Base-by-base conservation (phyloP, 2,888 invertebrate species). In the Lottia scabra region DNA sequence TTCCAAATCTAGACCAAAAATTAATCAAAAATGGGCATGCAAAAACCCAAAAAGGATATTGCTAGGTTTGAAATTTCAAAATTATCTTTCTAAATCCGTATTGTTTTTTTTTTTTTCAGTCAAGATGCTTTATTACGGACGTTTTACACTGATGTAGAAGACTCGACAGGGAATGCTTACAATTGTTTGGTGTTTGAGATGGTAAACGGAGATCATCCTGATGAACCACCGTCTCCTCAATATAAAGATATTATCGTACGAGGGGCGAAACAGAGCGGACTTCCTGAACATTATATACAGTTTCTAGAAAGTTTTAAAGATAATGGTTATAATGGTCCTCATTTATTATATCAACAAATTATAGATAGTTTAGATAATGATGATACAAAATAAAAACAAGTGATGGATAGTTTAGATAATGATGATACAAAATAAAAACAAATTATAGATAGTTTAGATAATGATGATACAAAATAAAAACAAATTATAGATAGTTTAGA, bases 281-380 rank as follows among this genome's bases (percentile, higher is more conserved):
- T 98, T 48, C 96, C 97, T 0, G 86, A 89, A 6, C 91, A 92
- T 63, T 98, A 98, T 85, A 91, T 95, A 16, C 85, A 92, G 16
- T 91, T 91, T 81, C 90, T 98, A 75, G 91, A 92, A 85, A 90
- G 88, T 38, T 91, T 97, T 67, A 92, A 93, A 69, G 92, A 96
- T 87, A 97, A 97, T 89, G 94, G 93, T 80, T 92, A 92, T 89
- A 89, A 87, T 67, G 94, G 91, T 23, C 56, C 56, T 23, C 56
- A 56, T 56, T 10, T 23, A 12, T 19, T 56, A 5, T 56, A 56
- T 13, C 23, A 19, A 56, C 56, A 56, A 13, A 23, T 56, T 23
- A 10, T 56, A 12, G 56, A 23, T 2, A 56, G 13, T 13, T 56
- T 56, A 23, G 56, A 23, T 56, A 23, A 23, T 16, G 38, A 38